A percentile compares a stretch with the other conserved stretches of the same genome.
Evolutionary conservation across 2,797 vertebrate species (phyloP).

Genomic region (Sebastiscus tertius): DNA sequence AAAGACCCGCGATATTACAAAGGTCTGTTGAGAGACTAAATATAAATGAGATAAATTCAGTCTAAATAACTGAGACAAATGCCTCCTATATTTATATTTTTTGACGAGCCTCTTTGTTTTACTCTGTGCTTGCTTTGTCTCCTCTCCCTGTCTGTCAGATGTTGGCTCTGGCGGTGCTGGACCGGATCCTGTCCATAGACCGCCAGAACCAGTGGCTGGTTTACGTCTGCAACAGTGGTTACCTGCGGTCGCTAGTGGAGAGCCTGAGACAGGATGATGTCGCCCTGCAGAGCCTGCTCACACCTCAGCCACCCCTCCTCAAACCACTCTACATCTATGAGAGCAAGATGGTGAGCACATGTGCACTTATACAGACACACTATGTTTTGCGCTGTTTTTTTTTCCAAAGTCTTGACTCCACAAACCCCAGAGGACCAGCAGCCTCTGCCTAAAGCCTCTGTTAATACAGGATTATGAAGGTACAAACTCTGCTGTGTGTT

Average conservation of each 20-base stretch:
- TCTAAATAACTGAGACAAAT: background rate
- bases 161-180: constrained; percentile 94
- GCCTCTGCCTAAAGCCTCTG: background rate
- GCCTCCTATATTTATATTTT: background rate
- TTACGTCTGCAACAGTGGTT: constrained; percentile 95
- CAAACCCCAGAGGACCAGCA: background rate
- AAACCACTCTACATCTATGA: constrained; percentile 97
- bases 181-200: constrained; percentile 94
- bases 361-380: background rate
- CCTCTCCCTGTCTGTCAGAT: constrained; percentile 81
- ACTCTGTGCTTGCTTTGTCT: background rate
- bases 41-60: background rate
- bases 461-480: background rate
- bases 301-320: constrained; percentile 92
- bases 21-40: background rate
- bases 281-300: constrained; percentile 91
- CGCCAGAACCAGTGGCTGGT: constrained; percentile 95
- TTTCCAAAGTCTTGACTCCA: background rate
- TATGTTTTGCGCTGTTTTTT: background rate
- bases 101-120: background rate
- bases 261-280: constrained; percentile 92
- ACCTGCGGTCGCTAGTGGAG: constrained; percentile 95
- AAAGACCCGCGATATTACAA: background rate
- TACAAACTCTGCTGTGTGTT: background rate
- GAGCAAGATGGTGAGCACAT: constrained; percentile 93